A percentile compares a stretch with the other conserved stretches of the same genome.
Conservation (phyloP, 2,113 vertebrate species). For the Dryoscopus gambensis region DNA sequence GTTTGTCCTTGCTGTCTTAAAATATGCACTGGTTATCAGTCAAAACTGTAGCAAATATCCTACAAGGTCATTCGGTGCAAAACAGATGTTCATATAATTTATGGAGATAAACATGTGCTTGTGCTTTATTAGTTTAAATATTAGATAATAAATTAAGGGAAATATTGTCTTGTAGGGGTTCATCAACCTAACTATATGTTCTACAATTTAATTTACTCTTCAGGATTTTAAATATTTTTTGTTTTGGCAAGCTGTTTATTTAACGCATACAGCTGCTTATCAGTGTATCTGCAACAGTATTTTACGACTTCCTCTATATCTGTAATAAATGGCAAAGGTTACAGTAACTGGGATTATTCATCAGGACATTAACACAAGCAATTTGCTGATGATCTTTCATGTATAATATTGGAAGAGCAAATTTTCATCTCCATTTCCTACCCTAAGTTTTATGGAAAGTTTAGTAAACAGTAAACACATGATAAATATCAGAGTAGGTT, state of each 20-base stretch:
- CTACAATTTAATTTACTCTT: background rate
- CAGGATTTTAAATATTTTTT: background rate
- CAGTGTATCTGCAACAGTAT: background rate
- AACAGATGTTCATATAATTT: constrained; percentile 41
- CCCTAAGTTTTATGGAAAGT: background rate
- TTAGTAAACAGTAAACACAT: background rate
- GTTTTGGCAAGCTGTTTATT: background rate
- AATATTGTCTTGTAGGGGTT: background rate
- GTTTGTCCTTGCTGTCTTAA: constrained; percentile 36
- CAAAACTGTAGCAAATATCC: constrained; percentile 1
- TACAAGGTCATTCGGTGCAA: constrained; percentile 14
- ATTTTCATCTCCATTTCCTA: background rate
- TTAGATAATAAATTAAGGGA: constrained; percentile 17
- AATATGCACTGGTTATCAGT: background rate
- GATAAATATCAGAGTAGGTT: background rate
- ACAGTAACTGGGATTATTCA: background rate
- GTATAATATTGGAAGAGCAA: background rate
- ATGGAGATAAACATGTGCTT: background rate
- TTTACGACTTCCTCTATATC: background rate
- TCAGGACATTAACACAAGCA: background rate
- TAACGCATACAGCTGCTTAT: background rate
- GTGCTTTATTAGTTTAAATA: constrained; percentile 7
- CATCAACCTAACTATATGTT: background rate
- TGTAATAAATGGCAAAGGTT: background rate
- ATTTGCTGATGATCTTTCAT: background rate